Evolutionary conservation across 2,797 vertebrate genomes (phyloP).

Genomic region (Oreortyx pictus): DNA sequence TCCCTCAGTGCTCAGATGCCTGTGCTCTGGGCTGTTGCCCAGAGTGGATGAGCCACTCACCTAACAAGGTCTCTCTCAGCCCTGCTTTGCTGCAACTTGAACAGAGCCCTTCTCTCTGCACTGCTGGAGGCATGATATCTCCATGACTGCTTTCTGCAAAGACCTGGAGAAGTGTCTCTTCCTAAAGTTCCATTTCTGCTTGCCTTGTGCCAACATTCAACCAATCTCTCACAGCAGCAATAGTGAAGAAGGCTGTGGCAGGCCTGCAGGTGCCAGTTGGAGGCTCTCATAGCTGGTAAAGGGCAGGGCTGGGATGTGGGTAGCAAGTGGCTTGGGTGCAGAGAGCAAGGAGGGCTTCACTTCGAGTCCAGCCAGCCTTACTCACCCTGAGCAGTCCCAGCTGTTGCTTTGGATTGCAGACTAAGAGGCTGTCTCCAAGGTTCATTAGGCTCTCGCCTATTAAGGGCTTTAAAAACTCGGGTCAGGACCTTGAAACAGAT

Average conservation of each 20-base stretch:
- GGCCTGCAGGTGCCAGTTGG: not conserved
- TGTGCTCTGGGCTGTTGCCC: not conserved
- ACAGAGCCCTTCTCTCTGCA: not conserved
- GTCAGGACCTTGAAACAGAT: constrained; percentile 70
- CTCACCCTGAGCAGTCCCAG: not conserved
- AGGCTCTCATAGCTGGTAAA: not conserved
- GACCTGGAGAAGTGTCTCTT: not conserved
- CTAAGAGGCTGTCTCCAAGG: constrained; percentile 20
- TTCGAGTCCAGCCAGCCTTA: not conserved
- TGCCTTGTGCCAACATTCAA: not conserved
- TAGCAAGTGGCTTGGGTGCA: not conserved
- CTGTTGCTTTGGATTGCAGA: not conserved
- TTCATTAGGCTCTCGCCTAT: constrained; percentile 60
- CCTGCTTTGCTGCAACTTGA: not conserved
- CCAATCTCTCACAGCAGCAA: not conserved
- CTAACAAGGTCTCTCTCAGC: not conserved
- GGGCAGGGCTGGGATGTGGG: not conserved
- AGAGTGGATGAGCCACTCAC: not conserved
- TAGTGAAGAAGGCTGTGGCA: not conserved
- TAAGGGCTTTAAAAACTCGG: constrained; percentile 58
- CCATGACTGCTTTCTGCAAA: not conserved
- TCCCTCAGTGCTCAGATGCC: rapidly evolving
- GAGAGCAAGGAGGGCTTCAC: not conserved
- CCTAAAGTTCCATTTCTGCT: not conserved
- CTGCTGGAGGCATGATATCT: rapidly evolving